Evolutionary conservation across 2,797 vertebrate species (phyloP).

Genomic region (Valencia hispanica): DNA sequence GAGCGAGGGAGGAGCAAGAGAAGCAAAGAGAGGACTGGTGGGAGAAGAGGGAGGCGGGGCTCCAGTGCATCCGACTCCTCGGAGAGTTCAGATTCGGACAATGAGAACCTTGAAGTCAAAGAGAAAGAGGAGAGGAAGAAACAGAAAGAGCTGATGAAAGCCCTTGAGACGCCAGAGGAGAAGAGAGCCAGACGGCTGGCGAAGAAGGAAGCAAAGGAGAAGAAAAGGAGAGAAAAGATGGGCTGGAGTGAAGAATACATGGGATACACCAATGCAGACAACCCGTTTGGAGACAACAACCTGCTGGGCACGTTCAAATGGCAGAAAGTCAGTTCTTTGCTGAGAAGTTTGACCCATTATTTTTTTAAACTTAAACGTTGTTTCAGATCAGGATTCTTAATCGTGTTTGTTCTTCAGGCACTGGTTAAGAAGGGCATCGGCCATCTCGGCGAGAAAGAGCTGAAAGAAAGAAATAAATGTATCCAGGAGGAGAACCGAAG

Average conservation of each 20-base stretch:
- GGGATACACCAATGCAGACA: conserved; percentile 99
- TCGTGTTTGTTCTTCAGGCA: conserved; percentile 77
- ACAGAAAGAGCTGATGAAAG: conserved; percentile 92
- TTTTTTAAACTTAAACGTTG: background rate
- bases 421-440: conserved; percentile 94
- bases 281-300: conserved; percentile 98
- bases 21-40: conserved; percentile 24
- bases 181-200: conserved; percentile 93
- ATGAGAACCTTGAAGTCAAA: conserved; percentile 21
- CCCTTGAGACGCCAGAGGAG: conserved; percentile 95
- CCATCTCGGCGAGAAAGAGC: conserved; percentile 94
- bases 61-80: conserved; percentile 81
- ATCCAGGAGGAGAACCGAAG: conserved; percentile 98
- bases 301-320: conserved; percentile 96
- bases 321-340: conserved; percentile 87
- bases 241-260: conserved; percentile 99
- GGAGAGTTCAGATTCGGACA: conserved; percentile 81
- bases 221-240: conserved; percentile 98
- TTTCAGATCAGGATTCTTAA: background rate
- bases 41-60: conserved; percentile 48
- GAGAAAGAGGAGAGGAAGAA: conserved; percentile 86
- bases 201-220: conserved; percentile 97
- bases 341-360: background rate
- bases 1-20: conserved; percentile 53
- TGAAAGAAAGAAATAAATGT: conserved; percentile 95